Evolutionary conservation across 2,113 vertebrate species (phyloP).

Genomic region (Tragelaphus scriptus): DNA sequence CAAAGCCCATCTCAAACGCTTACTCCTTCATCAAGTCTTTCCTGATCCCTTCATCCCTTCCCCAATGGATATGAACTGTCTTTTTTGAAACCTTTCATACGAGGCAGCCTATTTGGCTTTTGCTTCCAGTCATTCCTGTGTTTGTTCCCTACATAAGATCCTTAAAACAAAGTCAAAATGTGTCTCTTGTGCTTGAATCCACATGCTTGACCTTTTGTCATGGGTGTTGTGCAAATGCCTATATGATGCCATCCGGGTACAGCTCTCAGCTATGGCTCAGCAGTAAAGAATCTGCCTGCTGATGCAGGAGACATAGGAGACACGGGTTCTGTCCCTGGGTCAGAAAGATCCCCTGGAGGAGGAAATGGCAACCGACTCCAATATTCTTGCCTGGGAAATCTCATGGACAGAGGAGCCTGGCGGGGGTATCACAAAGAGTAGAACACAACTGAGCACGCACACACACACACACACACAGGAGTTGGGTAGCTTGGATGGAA

Average conservation of each 20-base stretch:
- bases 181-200: not conserved
- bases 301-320: not conserved
- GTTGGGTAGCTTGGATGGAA: not conserved
- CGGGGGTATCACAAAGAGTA: not conserved
- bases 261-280: not conserved
- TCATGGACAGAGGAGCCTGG: not conserved
- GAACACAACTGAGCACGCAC: not conserved
- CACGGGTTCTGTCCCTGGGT: not conserved
- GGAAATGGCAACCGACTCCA: not conserved
- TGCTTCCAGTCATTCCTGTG: not conserved
- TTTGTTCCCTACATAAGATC: not conserved
- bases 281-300: not conserved
- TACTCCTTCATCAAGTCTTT: not conserved
- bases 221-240: not conserved
- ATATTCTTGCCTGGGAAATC: not conserved
- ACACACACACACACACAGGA: too few species aligned
- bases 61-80: not conserved
- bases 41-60: not conserved
- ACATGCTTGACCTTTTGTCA: rapidly evolving
- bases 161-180: not conserved
- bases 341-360: not conserved
- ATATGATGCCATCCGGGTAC: rapidly evolving
- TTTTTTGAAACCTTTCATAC: not conserved
- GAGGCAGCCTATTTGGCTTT: not conserved
- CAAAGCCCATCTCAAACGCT: not conserved